Evolutionary conservation across 1,140 invertebrate genomes (phyloP).

Genomic region (Chymomyza costata): DNA sequence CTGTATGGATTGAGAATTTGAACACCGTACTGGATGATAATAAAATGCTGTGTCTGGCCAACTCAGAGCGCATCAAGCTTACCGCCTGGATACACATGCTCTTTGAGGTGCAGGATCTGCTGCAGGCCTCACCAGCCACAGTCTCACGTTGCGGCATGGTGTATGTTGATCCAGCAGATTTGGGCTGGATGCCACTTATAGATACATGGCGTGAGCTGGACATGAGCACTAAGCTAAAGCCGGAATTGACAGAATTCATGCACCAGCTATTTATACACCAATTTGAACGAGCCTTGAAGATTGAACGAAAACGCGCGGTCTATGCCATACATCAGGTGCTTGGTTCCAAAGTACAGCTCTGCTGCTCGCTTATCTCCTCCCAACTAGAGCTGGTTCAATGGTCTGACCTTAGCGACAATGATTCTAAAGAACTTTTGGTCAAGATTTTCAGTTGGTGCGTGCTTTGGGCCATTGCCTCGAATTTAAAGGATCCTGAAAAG

Average conservation of each 20-base stretch:
- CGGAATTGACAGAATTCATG: slow-evolving; percentile 78
- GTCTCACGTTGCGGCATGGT: slow-evolving; percentile 92
- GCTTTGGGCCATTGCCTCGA: slow-evolving; percentile 89
- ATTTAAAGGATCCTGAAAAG: slow-evolving; percentile 82
- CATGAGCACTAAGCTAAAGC: slow-evolving; percentile 77
- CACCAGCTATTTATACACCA: slow-evolving; percentile 79
- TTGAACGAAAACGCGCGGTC: slow-evolving; percentile 80
- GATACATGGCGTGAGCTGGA: slow-evolving; percentile 85
- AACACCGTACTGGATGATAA: slow-evolving; percentile 96
- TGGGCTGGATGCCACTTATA: slow-evolving; percentile 88
- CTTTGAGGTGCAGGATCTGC: slow-evolving; percentile 92
- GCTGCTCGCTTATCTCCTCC: slow-evolving; percentile 84
- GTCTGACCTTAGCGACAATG: slow-evolving; percentile 25
- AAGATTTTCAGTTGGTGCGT: slow-evolving; percentile 69
- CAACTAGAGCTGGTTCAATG: slow-evolving; percentile 76
- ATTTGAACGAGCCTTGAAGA: slow-evolving; percentile 81
- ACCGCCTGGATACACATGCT: slow-evolving; percentile 89
- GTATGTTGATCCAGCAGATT: slow-evolving; percentile 88
- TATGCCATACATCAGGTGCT: slow-evolving; percentile 85
- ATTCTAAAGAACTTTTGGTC: slow-evolving; percentile 45
- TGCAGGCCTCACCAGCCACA: slow-evolving; percentile 91
- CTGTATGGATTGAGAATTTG: slow-evolving; percentile 97
- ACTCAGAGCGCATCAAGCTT: slow-evolving; percentile 93
- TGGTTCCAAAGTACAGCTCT: slow-evolving; percentile 85
- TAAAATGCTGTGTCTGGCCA: slow-evolving; percentile 92